Evolutionary conservation across 1,140 invertebrate genomes (phyloP), one percentile per base, ranked within the genome.

Genomic region (Rhagoletis zephyria): DNA sequence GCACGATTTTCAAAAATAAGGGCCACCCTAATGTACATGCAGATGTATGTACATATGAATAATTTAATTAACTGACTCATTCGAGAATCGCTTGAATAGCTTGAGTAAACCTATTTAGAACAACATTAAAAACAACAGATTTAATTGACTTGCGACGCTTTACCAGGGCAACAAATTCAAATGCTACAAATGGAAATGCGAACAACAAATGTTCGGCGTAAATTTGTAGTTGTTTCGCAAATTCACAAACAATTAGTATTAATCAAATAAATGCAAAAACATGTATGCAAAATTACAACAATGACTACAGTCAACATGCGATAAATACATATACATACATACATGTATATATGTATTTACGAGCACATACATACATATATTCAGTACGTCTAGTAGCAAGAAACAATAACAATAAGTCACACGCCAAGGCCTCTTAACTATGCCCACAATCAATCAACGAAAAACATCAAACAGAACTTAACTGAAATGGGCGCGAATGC

Each of bases 401-500:
- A 4, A 74, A 74, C 45, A 42, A 74, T 74, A 51, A 51, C 45
- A 48, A 48, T 74, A 45, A 40, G 70, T 74, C 70, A 74, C 4
- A n/a, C 9, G 70, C 70, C 70, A 30, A 74, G 45, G 42, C 70
- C 70, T 14, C n/a, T 74, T 74, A 30, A 30, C 30, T 30, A 30
- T 51, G 16, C 45, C 14, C 70, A 48, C 70, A 74, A 63, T 63
- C 61, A 16, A 63, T 63, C 61, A 14, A 5, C 61, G 61, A 12
- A 74, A 51, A 48, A 74, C 42, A 74, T 74, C 45, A 42, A 74
- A 45, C 45, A 4, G 70, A 74, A 74, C 70, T 74, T 74, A 48
- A 45, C 70, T 48, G 45, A 3, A 45, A 4, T 48, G 70, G 45
- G 70, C 70, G 70, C 70, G 64, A 48, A 10, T 30, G 51, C 51